Percentiles rank a stretch among this genome's conserved stretches.
phyloP scores from a whole-genome alignment of 2,888 invertebrate genomes.

The Cryptocephalus primarius region DNA sequence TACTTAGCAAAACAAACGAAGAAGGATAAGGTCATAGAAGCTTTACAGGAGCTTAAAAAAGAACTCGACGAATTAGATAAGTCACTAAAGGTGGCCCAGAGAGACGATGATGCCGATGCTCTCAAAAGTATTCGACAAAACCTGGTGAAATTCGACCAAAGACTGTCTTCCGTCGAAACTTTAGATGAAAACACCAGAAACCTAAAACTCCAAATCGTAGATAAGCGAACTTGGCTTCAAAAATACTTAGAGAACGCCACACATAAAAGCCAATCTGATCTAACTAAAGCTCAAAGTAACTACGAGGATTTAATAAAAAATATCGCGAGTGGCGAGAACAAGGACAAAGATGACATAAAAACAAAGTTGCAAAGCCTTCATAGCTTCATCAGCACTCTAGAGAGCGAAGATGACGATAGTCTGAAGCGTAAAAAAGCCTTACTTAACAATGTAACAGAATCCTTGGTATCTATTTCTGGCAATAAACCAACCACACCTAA shows the following conservation, averaged over 20 bases:
- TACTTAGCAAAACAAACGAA: slow-evolving; percentile 10
- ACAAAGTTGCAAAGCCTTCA: slow-evolving; percentile 11
- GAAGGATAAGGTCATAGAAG: slow-evolving; percentile 10
- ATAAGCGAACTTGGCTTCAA: slow-evolving; percentile 11
- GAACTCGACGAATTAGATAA: slow-evolving; percentile 12
- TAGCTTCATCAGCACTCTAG: slow-evolving; percentile 10
- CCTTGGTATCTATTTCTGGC: slow-evolving; percentile 3
- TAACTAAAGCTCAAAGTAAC: slow-evolving; percentile 10
- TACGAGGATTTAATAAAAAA: slow-evolving; percentile 14
- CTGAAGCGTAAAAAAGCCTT: slow-evolving; percentile 6
- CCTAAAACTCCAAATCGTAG: slow-evolving; percentile 9
- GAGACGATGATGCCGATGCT: slow-evolving; percentile 3
- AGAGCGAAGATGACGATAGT: slow-evolving; percentile 7
- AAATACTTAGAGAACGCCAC: slow-evolving; percentile 9
- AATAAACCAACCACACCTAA: not conserved
- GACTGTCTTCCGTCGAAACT: slow-evolving; percentile 10
- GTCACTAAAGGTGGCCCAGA: slow-evolving; percentile 2
- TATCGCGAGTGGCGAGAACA: slow-evolving; percentile 10
- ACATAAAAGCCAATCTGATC: slow-evolving; percentile 9
- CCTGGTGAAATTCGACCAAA: slow-evolving; percentile 9
- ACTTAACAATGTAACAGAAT: slow-evolving; percentile 7
- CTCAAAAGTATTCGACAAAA: slow-evolving; percentile 10
- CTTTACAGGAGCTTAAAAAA: slow-evolving; percentile 16
- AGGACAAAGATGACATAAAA: slow-evolving; percentile 9
- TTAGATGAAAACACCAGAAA: slow-evolving; percentile 12